Evolutionary conservation across 2,797 vertebrate species (phyloP).

Genomic region (Lemur catta): DNA sequence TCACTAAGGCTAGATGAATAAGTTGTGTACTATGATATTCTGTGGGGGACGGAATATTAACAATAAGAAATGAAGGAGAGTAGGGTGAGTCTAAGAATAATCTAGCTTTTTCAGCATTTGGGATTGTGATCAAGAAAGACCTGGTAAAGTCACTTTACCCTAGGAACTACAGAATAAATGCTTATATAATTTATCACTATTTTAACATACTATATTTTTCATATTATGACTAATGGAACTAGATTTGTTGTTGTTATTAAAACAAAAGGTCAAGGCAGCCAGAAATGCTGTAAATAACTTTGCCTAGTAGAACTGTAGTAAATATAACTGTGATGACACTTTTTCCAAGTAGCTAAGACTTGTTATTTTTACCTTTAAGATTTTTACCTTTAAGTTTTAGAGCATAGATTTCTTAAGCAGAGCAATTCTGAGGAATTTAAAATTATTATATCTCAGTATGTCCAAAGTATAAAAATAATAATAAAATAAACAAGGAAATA

Average conservation of each 20-base stretch:
- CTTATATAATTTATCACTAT: neutral
- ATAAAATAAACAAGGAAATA: neutral
- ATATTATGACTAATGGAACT: neutral
- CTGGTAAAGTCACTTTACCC: neutral
- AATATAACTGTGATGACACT: neutral
- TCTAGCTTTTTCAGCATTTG: neutral
- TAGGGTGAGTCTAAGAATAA: neutral
- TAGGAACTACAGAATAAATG: neutral
- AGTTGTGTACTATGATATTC: neutral
- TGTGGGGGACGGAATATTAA: neutral
- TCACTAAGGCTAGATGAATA: neutral
- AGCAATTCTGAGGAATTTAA: conserved; percentile 9
- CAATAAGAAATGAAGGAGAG: neutral
- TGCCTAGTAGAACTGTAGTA: neutral
- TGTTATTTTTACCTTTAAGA: conserved; percentile 9
- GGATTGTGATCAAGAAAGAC: neutral
- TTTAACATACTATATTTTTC: neutral
- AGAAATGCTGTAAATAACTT: conserved; percentile 25
- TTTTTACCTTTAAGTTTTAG: conserved; percentile 13
- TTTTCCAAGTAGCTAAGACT: neutral
- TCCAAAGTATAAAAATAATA: neutral
- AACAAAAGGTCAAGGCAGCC: neutral
- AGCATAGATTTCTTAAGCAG: neutral
- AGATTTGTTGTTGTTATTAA: neutral
- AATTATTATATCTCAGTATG: neutral